A percentile compares a stretch with the other conserved stretches of the same genome.
Conservation (phyloP, 2,113 vertebrate genomes). For the Eudorcas thomsonii region DNA sequence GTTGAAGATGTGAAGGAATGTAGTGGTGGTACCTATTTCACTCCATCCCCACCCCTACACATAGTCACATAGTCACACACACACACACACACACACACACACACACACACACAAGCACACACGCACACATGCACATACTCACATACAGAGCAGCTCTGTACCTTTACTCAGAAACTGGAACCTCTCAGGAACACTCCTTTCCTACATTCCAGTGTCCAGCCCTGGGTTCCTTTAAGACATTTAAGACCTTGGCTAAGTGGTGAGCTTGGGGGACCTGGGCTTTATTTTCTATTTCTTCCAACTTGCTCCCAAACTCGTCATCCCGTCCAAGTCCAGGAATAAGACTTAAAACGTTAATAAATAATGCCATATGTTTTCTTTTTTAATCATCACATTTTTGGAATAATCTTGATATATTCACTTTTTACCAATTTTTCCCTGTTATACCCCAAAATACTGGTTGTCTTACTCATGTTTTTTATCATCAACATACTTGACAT, state of each 20-base stretch:
- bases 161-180: neutral
- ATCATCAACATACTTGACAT: neutral
- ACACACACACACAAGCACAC: too few species aligned
- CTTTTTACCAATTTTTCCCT: neutral
- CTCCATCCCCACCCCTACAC: neutral
- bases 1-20: neutral
- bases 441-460: neutral
- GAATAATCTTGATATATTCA: neutral
- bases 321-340: constrained; percentile 30
- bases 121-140: too few species aligned
- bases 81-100: too few species aligned
- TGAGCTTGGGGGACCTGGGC: neutral
- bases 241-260: neutral
- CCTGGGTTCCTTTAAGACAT: neutral
- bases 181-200: neutral
- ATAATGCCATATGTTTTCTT: neutral
- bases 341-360: constrained; percentile 45
- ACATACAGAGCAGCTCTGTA: neutral
- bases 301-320: neutral
- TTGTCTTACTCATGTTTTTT: neutral
- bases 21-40: neutral
- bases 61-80: neutral
- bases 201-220: neutral
- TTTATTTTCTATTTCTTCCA: neutral
- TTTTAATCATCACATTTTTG: neutral